Conservation (phyloP, 2,888 invertebrate genomes). For the Apoderus coryli region DNA sequence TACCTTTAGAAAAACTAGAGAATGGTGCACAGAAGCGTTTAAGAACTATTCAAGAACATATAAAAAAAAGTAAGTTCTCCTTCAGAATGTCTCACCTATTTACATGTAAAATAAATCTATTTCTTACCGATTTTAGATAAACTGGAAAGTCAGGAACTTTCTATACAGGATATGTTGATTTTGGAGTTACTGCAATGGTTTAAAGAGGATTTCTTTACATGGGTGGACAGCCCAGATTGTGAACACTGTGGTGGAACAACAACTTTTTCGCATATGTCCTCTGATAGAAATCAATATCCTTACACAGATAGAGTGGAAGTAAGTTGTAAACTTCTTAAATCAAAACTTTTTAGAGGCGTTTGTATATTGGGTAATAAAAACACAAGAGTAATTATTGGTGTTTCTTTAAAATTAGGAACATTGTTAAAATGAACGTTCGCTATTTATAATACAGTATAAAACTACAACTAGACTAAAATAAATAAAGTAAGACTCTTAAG, state of each 20-base stretch:
- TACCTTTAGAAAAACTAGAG: slow-evolving; percentile 54
- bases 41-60: slow-evolving; percentile 43
- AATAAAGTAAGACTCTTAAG: too few relatives aligned
- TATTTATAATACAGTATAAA: too few relatives aligned
- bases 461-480: too few relatives aligned
- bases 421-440: too few relatives aligned
- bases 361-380: too few relatives aligned
- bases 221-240: slow-evolving; percentile 75
- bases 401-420: too few relatives aligned
- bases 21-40: slow-evolving; percentile 47
- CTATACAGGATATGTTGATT: slow-evolving; percentile 58
- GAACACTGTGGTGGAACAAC: slow-evolving; percentile 47
- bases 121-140: slow-evolving; percentile 18
- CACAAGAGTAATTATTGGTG: too few relatives aligned
- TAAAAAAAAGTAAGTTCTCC: slow-evolving; percentile 39
- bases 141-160: slow-evolving; percentile 22
- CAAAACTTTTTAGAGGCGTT: too few relatives aligned
- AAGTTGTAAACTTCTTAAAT: slow-evolving; percentile 20
- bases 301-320: slow-evolving; percentile 49
- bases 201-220: slow-evolving; percentile 79
- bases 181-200: slow-evolving; percentile 82
- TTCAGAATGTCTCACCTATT: too few relatives aligned
- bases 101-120: not conserved
- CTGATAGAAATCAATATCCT: slow-evolving; percentile 24
- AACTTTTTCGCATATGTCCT: slow-evolving; percentile 30